phyloP scores from a whole-genome alignment of 2,797 vertebrate genomes.

The Enteromius trimaculatus region DNA sequence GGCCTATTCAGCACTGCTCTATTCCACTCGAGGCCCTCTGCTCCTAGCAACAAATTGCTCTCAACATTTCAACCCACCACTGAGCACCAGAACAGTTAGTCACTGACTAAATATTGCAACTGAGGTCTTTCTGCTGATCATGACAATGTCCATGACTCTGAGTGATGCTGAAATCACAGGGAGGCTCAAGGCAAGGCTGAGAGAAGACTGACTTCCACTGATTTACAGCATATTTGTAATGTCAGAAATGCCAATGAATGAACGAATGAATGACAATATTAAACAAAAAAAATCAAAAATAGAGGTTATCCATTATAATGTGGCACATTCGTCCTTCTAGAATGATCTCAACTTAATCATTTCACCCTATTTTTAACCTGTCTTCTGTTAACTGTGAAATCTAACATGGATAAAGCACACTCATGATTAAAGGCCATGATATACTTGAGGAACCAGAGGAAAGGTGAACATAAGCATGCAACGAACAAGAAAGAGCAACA shows the following conservation, averaged over 20 bases:
- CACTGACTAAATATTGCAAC: slow-evolving; percentile 47
- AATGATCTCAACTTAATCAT: background rate
- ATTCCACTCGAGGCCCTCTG: slow-evolving; percentile 59
- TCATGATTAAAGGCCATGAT: background rate
- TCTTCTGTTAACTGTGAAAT: background rate
- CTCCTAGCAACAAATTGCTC: slow-evolving; percentile 65
- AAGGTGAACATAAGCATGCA: slow-evolving; percentile 1
- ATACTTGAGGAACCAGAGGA: background rate
- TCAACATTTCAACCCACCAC: slow-evolving; percentile 69
- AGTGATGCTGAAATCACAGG: slow-evolving; percentile 33
- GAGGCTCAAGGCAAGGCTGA: slow-evolving; percentile 3
- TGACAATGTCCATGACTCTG: slow-evolving; percentile 40
- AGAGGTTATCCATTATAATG: background rate
- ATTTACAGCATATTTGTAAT: background rate
- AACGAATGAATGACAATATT: background rate
- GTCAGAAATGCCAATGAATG: background rate
- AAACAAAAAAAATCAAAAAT: too few species aligned
- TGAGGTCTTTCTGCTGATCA: slow-evolving; percentile 21
- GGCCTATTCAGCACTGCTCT: slow-evolving; percentile 63
- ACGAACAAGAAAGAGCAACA: background rate
- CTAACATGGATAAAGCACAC: background rate
- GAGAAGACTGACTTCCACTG: slow-evolving; percentile 15
- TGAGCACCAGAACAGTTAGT: slow-evolving; percentile 61
- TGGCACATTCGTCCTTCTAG: background rate
- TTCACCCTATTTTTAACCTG: background rate